phyloP scores from a whole-genome alignment of 2,113 vertebrate species.

The Tachysurus fulvidraco region DNA sequence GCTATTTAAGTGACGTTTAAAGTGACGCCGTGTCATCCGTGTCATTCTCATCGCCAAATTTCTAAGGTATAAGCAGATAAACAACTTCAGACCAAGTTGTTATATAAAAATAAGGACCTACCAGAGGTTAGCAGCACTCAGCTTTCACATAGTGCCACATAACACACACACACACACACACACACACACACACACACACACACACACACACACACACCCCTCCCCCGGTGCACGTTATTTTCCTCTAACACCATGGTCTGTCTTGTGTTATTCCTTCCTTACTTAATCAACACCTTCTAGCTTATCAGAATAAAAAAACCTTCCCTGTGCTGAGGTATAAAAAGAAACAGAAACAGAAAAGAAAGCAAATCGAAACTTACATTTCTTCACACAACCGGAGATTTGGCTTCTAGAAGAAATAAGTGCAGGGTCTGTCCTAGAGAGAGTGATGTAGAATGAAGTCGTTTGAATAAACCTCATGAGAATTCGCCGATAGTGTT shows the following conservation, averaged over 20 bases:
- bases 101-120: not conserved
- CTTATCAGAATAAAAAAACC: not conserved
- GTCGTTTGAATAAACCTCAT: not conserved
- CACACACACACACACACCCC: no score
- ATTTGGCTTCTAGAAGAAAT: not conserved
- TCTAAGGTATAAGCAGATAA: not conserved
- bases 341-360: not conserved
- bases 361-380: not conserved
- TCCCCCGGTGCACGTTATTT: not conserved
- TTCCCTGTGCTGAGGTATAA: not conserved
- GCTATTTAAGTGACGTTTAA: no score
- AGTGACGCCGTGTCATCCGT: no score
- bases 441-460: not conserved
- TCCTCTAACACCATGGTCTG: not conserved
- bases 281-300: not conserved
- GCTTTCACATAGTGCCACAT: not conserved
- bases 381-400: not conserved
- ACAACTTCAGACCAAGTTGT: not conserved
- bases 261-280: not conserved
- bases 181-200: no score
- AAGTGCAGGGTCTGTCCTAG: not conserved
- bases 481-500: constrained; percentile 23
- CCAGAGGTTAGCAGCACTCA: not conserved
- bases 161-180: no score
- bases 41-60: not conserved